These are phyloP conservation scores for Novumbra hubbsi DNA, from an alignment of 2,797 vertebrate genomes.

Conservation along the genomic window DNA sequence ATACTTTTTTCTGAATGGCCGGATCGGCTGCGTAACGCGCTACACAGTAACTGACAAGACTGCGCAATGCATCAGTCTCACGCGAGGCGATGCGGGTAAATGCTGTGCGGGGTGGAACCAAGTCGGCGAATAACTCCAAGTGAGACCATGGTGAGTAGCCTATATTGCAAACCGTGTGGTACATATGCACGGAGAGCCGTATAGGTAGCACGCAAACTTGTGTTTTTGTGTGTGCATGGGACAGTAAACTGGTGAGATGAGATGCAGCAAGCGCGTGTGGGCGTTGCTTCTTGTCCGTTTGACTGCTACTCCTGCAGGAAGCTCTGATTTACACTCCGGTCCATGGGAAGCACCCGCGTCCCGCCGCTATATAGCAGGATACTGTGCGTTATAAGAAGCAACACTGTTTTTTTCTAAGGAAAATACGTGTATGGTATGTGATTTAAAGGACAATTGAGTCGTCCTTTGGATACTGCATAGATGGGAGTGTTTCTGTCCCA, in stretches of 20 bases:
- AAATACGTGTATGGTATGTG: background rate
- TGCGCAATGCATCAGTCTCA: background rate
- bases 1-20: background rate
- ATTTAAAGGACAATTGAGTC: background rate
- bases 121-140: background rate
- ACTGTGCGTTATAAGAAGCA: background rate
- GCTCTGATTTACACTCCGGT: background rate
- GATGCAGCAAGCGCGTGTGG: background rate
- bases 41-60: background rate
- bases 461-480: background rate
- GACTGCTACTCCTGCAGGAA: background rate
- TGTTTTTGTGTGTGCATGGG: background rate
- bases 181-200: background rate
- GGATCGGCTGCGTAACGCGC: background rate
- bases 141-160: background rate
- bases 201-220: background rate
- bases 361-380: background rate
- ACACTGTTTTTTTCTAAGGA: background rate
- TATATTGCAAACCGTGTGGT: background rate
- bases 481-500: background rate
- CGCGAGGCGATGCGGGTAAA: background rate
- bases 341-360: background rate
- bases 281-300: background rate
- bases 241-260: background rate
- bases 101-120: background rate